These are phyloP conservation scores for Parascotia fuliginaria DNA, from an alignment of 2,888 invertebrate species.

Conservation along the genomic window DNA sequence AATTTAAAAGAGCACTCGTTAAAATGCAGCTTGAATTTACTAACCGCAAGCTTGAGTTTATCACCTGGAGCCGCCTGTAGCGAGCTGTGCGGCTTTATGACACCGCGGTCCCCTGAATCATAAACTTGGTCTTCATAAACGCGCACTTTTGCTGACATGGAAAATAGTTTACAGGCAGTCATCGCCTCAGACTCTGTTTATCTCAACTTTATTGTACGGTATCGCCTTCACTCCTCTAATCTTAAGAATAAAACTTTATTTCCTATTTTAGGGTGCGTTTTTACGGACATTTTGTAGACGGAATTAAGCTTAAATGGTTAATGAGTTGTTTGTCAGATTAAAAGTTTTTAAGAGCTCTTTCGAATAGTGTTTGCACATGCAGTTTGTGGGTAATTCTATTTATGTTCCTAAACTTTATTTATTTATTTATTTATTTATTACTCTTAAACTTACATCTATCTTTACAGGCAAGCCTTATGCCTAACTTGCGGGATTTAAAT, in stretches of 20 bases:
- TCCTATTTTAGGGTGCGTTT: conserved; percentile 73
- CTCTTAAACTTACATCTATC: no score
- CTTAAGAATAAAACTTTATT: conserved; percentile 80
- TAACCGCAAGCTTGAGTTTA: conserved; percentile 71
- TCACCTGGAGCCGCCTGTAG: conserved; percentile 56
- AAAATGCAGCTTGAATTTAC: conserved; percentile 75
- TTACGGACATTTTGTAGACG: conserved; percentile 77
- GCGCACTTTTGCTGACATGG: conserved; percentile 81
- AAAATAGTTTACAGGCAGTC: conserved; percentile 81
- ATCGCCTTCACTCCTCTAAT: conserved; percentile 70
- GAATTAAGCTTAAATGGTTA: conserved; percentile 77
- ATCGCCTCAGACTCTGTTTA: conserved; percentile 72
- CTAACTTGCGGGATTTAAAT: no score
- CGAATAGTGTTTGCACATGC: conserved; percentile 36
- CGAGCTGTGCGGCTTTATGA: conserved; percentile 30
- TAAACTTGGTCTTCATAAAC: conserved; percentile 71
- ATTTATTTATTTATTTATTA: no score
- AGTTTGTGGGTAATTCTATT: conserved; percentile 7
- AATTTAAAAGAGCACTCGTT: conserved; percentile 78
- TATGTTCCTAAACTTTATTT: background rate
- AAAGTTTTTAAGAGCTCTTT: conserved; percentile 74
- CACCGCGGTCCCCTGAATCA: conserved; percentile 44
- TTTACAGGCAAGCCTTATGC: no score
- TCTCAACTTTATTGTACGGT: conserved; percentile 73
- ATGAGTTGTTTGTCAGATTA: conserved; percentile 77